phyloP scores from a whole-genome alignment of 2,888 invertebrate species.

The Archaeoteleia sp. region DNA sequence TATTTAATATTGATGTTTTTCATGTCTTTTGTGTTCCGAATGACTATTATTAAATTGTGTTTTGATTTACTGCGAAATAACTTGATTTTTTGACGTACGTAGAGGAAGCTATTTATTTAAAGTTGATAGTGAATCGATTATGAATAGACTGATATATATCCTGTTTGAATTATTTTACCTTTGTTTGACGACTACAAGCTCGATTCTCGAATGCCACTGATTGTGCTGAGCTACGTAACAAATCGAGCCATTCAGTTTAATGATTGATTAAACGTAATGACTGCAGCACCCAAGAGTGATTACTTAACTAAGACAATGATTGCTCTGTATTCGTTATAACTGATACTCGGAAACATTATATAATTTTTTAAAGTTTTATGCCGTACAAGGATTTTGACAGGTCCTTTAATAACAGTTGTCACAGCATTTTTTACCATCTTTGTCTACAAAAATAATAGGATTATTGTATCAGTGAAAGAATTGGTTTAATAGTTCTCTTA shows the following conservation, averaged over 20 bases:
- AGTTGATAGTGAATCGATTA: constrained; percentile 16
- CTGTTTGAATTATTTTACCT: constrained; percentile 12
- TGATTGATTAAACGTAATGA: constrained; percentile 73
- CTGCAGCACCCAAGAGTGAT: constrained; percentile 62
- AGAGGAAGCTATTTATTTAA: constrained; percentile 6
- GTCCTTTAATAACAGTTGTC: too few species aligned
- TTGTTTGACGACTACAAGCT: constrained; percentile 36
- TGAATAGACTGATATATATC: constrained; percentile 21
- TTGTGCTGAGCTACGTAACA: constrained; percentile 54
- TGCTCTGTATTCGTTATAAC: constrained; percentile 56
- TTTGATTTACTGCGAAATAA: too few species aligned
- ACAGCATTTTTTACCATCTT: too few species aligned
- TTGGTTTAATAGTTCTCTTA: too few species aligned
- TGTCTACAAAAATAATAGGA: too few species aligned
- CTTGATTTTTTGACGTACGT: too few species aligned
- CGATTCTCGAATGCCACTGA: constrained; percentile 41
- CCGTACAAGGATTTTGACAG: constrained; percentile 28
- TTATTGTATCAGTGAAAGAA: too few species aligned
- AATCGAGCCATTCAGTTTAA: constrained; percentile 65
- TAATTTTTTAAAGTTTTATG: constrained; percentile 25
- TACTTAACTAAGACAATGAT: constrained; percentile 68
- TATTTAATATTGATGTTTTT: too few species aligned
- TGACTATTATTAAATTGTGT: too few species aligned
- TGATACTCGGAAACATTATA: constrained; percentile 25
- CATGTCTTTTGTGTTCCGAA: too few species aligned